These are phyloP conservation scores for Dicyrtomina minuta DNA, from an alignment of 2,888 invertebrate species.

Conservation along the genomic window DNA sequence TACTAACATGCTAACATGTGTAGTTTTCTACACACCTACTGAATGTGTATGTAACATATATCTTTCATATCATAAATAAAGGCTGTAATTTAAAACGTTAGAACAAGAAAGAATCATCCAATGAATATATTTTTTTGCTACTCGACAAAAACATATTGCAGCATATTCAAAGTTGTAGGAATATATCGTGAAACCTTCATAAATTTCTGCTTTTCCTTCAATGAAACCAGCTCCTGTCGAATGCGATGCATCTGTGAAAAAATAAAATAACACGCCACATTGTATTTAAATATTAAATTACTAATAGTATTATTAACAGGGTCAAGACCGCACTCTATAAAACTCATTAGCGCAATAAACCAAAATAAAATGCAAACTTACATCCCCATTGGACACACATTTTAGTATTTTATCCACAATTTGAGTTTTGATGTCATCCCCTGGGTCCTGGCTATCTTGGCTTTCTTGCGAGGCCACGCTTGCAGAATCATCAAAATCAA, in stretches of 20 bases:
- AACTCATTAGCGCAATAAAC: neutral
- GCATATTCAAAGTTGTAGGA: slow-evolving; percentile 4
- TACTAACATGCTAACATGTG: too few species aligned
- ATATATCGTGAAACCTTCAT: slow-evolving; percentile 9
- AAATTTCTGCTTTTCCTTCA: neutral
- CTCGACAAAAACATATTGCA: neutral
- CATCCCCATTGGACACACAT: slow-evolving; percentile 8
- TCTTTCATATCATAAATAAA: too few species aligned
- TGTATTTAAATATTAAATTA: neutral
- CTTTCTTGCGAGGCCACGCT: neutral
- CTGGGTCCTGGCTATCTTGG: slow-evolving; percentile 16
- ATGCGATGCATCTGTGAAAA: slow-evolving; percentile 6
- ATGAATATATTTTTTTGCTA: too few species aligned
- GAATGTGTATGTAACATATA: too few species aligned
- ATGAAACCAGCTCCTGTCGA: neutral
- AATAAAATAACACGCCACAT: neutral
- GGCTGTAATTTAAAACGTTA: too few species aligned
- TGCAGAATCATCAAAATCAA: neutral
- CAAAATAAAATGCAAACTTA: too few species aligned
- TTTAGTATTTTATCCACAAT: slow-evolving; percentile 11
- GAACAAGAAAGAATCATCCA: too few species aligned
- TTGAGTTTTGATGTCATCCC: neutral
- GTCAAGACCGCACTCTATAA: neutral
- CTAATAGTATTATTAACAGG: neutral
- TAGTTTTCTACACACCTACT: too few species aligned